A percentile compares a stretch with the other conserved stretches of the same genome.
These are phyloP conservation scores for Andricus curvator DNA, from an alignment of 2,888 invertebrate species.

Conservation along the genomic window DNA sequence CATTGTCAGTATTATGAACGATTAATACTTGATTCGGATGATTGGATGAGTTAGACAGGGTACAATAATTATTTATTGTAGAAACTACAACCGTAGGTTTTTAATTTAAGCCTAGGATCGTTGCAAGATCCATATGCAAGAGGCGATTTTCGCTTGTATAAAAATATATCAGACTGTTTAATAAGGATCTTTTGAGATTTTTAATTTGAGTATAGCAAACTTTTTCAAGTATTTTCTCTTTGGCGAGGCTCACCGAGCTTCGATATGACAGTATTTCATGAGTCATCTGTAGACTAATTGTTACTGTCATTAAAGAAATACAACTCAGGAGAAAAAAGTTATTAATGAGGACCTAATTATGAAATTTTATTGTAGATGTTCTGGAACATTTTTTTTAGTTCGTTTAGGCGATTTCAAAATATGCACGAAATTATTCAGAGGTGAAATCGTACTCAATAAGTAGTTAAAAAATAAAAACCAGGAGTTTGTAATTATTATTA, in stretches of 20 bases:
- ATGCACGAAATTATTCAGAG: background rate
- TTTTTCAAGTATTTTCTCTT: slow-evolving; percentile 1
- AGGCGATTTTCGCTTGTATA: background rate
- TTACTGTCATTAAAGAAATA: slow-evolving; percentile 17
- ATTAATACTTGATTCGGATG: background rate
- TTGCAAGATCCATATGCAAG: background rate
- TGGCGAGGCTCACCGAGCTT: background rate
- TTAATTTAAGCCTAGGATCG: background rate
- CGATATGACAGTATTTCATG: background rate
- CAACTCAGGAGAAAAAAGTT: background rate
- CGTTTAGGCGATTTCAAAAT: background rate
- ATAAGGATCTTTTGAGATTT: background rate
- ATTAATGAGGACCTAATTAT: background rate
- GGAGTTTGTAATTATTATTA: too few relatives aligned
- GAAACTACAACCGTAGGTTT: background rate
- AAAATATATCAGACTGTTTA: background rate
- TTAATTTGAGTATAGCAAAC: background rate
- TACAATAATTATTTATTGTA: slow-evolving; percentile 1
- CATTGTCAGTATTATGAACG: background rate
- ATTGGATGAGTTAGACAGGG: background rate
- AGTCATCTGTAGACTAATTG: slow-evolving; percentile 5
- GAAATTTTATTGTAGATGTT: slow-evolving; percentile 4
- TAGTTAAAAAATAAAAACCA: too few relatives aligned
- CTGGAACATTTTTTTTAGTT: background rate
- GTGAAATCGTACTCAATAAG: background rate